Evolutionary conservation across 2,888 invertebrate species (phyloP).

Genomic region (Isoperla grammatica): DNA sequence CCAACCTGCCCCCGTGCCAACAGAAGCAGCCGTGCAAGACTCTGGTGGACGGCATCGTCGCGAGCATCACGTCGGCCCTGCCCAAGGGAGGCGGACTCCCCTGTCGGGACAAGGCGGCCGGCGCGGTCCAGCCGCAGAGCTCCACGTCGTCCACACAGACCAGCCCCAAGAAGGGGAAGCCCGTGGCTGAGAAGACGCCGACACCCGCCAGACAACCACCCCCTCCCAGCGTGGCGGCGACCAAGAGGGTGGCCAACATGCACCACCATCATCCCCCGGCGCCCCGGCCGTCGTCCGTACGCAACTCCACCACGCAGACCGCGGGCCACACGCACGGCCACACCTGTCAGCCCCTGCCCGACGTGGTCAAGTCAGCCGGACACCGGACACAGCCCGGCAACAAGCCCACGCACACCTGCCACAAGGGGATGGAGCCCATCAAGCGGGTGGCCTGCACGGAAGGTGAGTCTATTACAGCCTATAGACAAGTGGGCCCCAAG

Average conservation of each 20-base stretch:
- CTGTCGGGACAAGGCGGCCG: too few relatives aligned
- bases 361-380: slow-evolving; percentile 32
- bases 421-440: slow-evolving; percentile 30
- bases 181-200: slow-evolving; percentile 55
- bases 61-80: slow-evolving; percentile 10
- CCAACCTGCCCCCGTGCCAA: not conserved
- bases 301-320: slow-evolving; percentile 31
- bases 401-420: slow-evolving; percentile 27
- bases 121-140: slow-evolving; percentile 20
- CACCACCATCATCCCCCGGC: not conserved
- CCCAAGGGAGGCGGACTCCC: slow-evolving; percentile 4
- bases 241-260: slow-evolving; percentile 42
- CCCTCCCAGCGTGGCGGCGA: too few relatives aligned
- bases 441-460: slow-evolving; percentile 31
- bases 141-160: slow-evolving; percentile 30
- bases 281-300: slow-evolving; percentile 15
- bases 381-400: slow-evolving; percentile 2
- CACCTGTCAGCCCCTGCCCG: slow-evolving; percentile 27
- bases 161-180: slow-evolving; percentile 35
- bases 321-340: slow-evolving; percentile 16
- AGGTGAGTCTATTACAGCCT: slow-evolving; percentile 30
- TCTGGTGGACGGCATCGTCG: not conserved
- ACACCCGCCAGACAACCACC: slow-evolving; percentile 49
- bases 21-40: not conserved
- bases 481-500: too few relatives aligned